Base-by-base conservation (phyloP, 2,888 invertebrate species). In the Pemphredon lugubris region DNA sequence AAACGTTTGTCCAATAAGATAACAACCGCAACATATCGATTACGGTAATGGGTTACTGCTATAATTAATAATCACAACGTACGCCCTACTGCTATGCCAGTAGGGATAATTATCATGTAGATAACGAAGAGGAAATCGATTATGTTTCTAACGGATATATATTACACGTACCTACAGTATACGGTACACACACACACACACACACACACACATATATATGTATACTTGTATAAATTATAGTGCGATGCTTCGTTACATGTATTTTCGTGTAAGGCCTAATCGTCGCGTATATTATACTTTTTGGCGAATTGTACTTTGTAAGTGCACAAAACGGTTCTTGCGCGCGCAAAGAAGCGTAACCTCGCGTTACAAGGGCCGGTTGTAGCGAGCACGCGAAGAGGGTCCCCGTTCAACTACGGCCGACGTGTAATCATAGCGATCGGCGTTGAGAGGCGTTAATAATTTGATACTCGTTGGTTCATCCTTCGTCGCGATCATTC, bases 21-120 rank as follows among this genome's bases (percentile, higher is more conserved):
- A 63, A 30, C 21, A 59, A 47, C 50, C 63, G 73, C 65, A 69
- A 78, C 77, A 78, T 78, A 78, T 78, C 77, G 79, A 75, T 66
- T 63, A 75, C 66, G 72, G 63, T 79, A 66, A 75, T 69, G 60
- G 77, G 50, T 70, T 54, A 58, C 57, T 69, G 55, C 26, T 74
- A 58, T 57, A 48, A 60, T 53, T 70, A 74, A 16, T 59, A 40
- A 53, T 37, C 21, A 30, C 7, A 48, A 68, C 14, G n/a, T 13
- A 39, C 16, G 21, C 30, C n/a, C 45, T 26, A 39, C 51, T 23
- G 60, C 37, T 54, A 66, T 9, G 23, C 60, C 37, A 32, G 39
- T 48, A 51, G 53, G 37, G 37, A 51, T 61, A 55, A 67, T 21
- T 54, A 67, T 61, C 60, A 55, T 13, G 18, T 67, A 65, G 39